Conservation (phyloP, 1,140 invertebrate genomes). For the Triops longicaudatus region DNA sequence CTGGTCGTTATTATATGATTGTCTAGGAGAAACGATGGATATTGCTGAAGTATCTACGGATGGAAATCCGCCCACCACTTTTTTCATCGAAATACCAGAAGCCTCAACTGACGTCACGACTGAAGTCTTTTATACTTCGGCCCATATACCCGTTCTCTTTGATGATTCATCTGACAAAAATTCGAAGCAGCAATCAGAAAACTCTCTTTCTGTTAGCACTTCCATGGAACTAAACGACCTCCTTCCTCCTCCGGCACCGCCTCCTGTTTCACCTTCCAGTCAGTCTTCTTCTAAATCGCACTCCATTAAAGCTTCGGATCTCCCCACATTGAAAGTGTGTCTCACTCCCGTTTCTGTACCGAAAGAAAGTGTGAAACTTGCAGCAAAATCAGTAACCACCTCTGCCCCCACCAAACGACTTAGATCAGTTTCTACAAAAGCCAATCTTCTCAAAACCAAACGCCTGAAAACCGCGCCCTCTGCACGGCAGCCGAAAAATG, state of each 20-base stretch:
- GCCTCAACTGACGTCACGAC: not conserved
- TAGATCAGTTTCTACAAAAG: no score
- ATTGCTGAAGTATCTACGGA: not conserved
- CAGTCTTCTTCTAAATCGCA: not conserved
- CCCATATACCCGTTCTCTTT: not conserved
- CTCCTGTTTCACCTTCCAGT: no score
- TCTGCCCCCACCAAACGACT: no score
- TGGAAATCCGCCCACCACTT: not conserved
- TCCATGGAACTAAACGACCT: not conserved
- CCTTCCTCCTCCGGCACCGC: no score
- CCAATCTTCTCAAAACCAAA: no score
- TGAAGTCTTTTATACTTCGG: not conserved
- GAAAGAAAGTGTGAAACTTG: no score
- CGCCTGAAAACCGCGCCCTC: no score
- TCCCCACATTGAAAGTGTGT: not conserved
- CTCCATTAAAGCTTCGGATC: not conserved
- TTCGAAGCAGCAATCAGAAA: not conserved
- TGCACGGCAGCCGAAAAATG: no score
- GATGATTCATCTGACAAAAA: not conserved
- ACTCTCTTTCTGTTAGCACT: not conserved
- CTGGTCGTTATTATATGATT: no score
- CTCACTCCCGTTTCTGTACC: not conserved
- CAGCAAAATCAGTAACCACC: no score
- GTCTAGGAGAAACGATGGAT: not conserved
- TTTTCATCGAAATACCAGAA: not conserved